Evolutionary conservation across 1,140 invertebrate species (phyloP).

Genomic region (Bradysia coprophila): DNA sequence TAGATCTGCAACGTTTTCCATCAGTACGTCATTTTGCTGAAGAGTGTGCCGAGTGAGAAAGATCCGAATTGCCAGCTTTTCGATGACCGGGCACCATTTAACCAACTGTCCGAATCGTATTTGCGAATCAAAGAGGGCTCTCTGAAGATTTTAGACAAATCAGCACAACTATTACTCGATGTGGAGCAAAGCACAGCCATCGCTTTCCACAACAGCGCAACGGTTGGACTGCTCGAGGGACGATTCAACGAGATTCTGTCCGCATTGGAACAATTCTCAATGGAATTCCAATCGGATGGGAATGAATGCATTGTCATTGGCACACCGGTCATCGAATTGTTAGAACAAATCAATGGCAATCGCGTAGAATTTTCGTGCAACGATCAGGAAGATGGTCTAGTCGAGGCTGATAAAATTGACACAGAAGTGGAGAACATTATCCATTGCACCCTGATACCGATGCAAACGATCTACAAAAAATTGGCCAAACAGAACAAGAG

Average conservation of each 20-base stretch:
- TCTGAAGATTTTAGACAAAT: constrained; percentile 5
- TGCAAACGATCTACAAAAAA: constrained; percentile 55
- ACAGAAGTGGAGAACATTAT: constrained; percentile 31
- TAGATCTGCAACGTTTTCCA: constrained; percentile 11
- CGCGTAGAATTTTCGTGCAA: too few relatives aligned
- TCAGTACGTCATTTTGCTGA: constrained; percentile 12
- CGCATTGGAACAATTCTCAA: neutral
- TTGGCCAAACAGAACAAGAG: constrained; percentile 23
- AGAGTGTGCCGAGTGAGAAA: constrained; percentile 8
- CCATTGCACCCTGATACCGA: constrained; percentile 35
- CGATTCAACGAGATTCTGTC: constrained; percentile 3
- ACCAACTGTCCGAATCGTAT: neutral
- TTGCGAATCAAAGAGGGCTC: neutral
- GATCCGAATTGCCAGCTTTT: neutral
- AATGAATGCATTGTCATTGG: constrained; percentile 1
- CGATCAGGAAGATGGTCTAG: neutral
- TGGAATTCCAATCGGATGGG: neutral
- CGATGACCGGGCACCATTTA: neutral
- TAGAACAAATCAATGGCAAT: neutral
- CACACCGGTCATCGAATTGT: neutral
- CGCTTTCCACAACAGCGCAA: constrained; percentile 7
- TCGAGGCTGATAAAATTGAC: constrained; percentile 4
- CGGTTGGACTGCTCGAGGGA: constrained; percentile 3
- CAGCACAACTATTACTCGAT: constrained; percentile 7
- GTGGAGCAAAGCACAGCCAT: constrained; percentile 7